Evolutionary conservation across 2,113 vertebrate genomes (phyloP), one percentile per base, ranked within the genome.

Genomic region (Zingel zingel): DNA sequence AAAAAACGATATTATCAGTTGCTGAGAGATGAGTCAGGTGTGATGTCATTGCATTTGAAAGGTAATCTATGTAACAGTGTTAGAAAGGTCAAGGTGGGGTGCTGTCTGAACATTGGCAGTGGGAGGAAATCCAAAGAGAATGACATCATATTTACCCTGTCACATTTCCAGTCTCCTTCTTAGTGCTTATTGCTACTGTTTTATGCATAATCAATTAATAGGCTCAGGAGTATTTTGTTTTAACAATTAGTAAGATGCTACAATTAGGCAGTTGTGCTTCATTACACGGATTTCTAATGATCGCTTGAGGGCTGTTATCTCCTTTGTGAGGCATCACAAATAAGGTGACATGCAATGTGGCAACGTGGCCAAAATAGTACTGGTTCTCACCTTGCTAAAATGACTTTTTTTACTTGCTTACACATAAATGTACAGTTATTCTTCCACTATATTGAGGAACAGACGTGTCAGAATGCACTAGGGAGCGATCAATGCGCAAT

Each of bases 41-140:
- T 81, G 78, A 79, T 84, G 63, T 85, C 64, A 88, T 86, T 59
- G 19, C 25, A 73, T 47, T 51, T 86, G 89, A 89, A 64, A 67
- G 85, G 54, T 84, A 87, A 89, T 89, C 85, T 57, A 89, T 91
- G 63, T 79, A 80, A 71, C 70, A 45, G 63, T 83, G 84, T 82
- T 54, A 75, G 87, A 84, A 65, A 57, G 80, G 21, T 45, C 45
- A 27, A 77, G 82, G 86, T 57, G 50, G 83, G 85, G 67, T 54
- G 77, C 74, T 39, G 39, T 81, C 85, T 85, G 33, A n/a, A 30
- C 64, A 45, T 53, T 69, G 39, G 67, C 75, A 51, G 61, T 11
- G 3, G 59, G 66, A 80, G 61, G 61, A n/a, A 70, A 70, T 74
- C 59, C n/a, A 77, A 61, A 71, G 47, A 74, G 69, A 82, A 86